Evolutionary conservation across 2,113 vertebrate genomes (phyloP), one percentile per base, ranked within the genome.

Genomic region (Egretta garzetta): DNA sequence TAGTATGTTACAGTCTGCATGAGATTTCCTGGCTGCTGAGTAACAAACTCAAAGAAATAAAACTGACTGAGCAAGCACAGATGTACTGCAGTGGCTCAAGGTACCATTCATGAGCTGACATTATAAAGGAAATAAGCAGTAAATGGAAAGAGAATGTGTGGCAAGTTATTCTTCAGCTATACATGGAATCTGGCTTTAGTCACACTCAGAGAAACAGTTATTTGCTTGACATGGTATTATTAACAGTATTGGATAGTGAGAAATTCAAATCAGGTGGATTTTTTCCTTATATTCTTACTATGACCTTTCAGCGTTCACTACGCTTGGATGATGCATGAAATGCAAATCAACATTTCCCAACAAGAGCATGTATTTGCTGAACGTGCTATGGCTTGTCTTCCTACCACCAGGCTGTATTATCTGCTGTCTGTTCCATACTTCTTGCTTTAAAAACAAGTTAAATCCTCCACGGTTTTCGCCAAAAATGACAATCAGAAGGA

Each of bases 191-290:
- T 80, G 83, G 49, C n/a, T 92, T 95, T 80, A 82, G 79, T 80
- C 53, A 91, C 32, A 73, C 22, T 89, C 88, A 53, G 26, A 86
- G 49, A 62, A 88, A 64, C 30, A 37, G 20, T 21, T 87, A 71
- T 52, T 86, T 90, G 47, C 81, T 71, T 84, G 71, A 75, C 55
- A 52, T 35, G 52, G 24, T 27, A 35, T 88, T 94, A 94, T 79
- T 76, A 88, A 83, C 33, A 64, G 80, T 39, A 89, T 1, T 50
- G 56, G 20, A 80, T 8, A 87, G 58, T 27, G 26, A 88, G 79
- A 96, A 96, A 96, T 83, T 91, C 62, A 86, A 80, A 91, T 87
- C 71, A 92, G 59, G 87, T 55, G 37, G 17, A 60, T 79, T 76
- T 93, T 95, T 85, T 49, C 59, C 55, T 68, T 59, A 77, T 50